phyloP scores from a whole-genome alignment of 2,113 vertebrate species.

The Ictalurus punctatus region DNA sequence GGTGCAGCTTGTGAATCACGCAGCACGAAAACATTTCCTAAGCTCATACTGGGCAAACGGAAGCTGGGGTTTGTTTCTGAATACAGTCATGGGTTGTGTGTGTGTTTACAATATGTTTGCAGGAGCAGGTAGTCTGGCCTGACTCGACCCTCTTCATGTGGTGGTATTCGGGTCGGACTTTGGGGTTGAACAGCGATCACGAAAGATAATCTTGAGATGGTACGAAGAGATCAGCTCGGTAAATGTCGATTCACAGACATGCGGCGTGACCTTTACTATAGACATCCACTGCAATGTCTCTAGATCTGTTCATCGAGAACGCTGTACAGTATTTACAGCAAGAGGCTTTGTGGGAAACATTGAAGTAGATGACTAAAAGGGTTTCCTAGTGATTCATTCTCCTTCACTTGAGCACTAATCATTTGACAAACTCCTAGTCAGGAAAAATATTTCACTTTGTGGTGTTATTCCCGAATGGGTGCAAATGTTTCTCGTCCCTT shows the following conservation, averaged over 20 bases:
- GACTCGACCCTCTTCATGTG: background rate
- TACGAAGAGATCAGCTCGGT: slow-evolving; percentile 12
- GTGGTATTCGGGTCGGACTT: background rate
- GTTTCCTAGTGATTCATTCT: background rate
- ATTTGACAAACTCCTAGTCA: background rate
- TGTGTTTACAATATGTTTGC: background rate
- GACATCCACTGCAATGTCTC: background rate
- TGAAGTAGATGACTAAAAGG: background rate
- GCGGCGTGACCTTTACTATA: slow-evolving; percentile 43
- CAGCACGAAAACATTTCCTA: background rate
- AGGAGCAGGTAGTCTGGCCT: slow-evolving; percentile 7
- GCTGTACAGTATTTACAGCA: background rate
- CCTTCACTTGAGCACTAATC: background rate
- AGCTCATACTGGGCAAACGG: slow-evolving; percentile 4
- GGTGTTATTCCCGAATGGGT: background rate
- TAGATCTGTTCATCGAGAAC: background rate
- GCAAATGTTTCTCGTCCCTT: background rate
- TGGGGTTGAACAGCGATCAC: background rate
- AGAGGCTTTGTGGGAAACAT: background rate
- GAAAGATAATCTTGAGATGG: slow-evolving; percentile 8
- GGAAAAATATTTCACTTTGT: background rate
- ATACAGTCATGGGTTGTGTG: slow-evolving; percentile 20
- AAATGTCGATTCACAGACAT: slow-evolving; percentile 7
- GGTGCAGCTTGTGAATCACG: slow-evolving; percentile 9
- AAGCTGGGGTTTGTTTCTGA: slow-evolving; percentile 15